Evolutionary conservation across 2,888 invertebrate species (phyloP).

Genomic region (Physocephala rufipes): DNA sequence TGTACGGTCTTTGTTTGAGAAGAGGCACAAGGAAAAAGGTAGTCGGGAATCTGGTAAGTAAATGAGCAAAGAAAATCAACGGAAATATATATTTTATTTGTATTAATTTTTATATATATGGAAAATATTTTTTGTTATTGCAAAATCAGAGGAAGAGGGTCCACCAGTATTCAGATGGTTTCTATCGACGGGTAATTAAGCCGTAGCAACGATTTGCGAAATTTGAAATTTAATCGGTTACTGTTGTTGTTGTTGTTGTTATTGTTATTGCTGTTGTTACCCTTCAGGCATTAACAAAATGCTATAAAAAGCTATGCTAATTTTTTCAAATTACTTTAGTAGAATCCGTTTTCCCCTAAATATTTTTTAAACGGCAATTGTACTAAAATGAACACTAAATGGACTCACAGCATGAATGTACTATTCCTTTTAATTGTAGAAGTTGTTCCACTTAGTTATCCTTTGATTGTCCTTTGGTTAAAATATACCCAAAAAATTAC

Average conservation of each 20-base stretch:
- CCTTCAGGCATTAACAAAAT: too few species aligned
- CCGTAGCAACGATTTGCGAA: constrained; percentile 23
- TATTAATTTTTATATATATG: not conserved
- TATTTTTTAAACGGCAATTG: not conserved
- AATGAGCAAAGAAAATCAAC: not conserved
- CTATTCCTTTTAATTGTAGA: too few species aligned
- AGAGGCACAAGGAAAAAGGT: constrained; percentile 49
- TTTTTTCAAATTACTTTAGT: not conserved
- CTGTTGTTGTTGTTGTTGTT: constrained; percentile 9
- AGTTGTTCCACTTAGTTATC: too few species aligned
- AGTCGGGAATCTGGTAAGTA: constrained; percentile 62
- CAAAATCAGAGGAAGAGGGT: constrained; percentile 52
- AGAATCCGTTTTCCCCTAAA: not conserved
- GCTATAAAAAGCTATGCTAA: not conserved
- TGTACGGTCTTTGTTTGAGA: constrained; percentile 57
- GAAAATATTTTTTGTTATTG: constrained; percentile 13
- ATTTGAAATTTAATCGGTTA: not conserved
- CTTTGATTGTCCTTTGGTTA: too few species aligned
- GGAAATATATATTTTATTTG: not conserved
- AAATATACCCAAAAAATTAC: too few species aligned
- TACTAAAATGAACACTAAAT: too few species aligned
- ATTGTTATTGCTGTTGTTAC: constrained; percentile 1
- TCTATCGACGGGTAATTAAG: constrained; percentile 61
- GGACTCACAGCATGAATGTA: too few species aligned
- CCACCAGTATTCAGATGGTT: constrained; percentile 62